Percentiles rank a stretch among this genome's conserved stretches.
phyloP scores from a whole-genome alignment of 30 jellyfish, hydroid and myxozoan genomes.

The Cassiopea xamachana region DNA sequence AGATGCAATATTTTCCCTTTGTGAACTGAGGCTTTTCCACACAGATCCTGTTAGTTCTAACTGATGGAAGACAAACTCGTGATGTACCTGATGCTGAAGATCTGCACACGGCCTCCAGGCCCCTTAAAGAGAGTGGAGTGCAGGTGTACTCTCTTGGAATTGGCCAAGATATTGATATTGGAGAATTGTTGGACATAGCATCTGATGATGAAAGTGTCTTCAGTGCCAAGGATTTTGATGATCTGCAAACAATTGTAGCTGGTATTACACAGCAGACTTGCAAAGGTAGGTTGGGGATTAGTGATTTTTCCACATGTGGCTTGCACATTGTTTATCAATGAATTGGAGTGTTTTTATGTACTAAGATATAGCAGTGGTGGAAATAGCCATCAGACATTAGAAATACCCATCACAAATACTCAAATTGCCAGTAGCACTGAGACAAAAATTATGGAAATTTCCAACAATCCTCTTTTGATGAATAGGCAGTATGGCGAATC shows the following conservation, averaged over 20 bases:
- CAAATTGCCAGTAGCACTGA: no score
- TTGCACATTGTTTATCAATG: neutral
- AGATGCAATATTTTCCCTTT: no score
- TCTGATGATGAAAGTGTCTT: slow-evolving; percentile 99
- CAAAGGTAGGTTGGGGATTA: slow-evolving; percentile 66
- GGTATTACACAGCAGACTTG: slow-evolving; percentile 91
- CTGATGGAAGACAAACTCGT: slow-evolving; percentile 98
- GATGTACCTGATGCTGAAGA: slow-evolving; percentile 94
- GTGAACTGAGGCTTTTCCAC: neutral
- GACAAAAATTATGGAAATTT: no score
- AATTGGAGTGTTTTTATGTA: no score
- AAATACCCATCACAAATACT: no score
- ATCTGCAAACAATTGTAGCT: slow-evolving; percentile 86
- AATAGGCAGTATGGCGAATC: no score
- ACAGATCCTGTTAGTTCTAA: slow-evolving; percentile 92
- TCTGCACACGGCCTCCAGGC: slow-evolving; percentile 91
- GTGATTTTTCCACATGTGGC: neutral
- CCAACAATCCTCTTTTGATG: no score
- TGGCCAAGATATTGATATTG: slow-evolving; percentile 92
- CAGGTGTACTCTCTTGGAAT: slow-evolving; percentile 96
- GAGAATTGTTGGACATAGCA: slow-evolving; percentile 97
- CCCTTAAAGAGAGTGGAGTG: slow-evolving; percentile 88
- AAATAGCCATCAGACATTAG: no score
- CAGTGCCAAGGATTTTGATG: slow-evolving; percentile 88
- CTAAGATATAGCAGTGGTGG: no score